phyloP scores from a whole-genome alignment of 2,888 invertebrate species.

The Acronicta alni region DNA sequence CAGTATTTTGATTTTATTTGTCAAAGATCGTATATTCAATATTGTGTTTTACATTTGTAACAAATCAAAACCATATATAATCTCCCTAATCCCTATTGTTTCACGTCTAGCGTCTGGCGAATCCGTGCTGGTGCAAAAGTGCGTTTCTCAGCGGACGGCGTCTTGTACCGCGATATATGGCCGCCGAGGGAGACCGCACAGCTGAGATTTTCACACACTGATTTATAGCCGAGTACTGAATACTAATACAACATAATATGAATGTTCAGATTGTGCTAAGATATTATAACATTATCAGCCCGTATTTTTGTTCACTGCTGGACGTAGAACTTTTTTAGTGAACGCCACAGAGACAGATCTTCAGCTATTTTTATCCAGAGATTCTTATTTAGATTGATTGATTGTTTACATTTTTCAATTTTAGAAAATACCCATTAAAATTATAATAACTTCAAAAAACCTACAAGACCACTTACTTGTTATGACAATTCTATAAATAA shows the following conservation, averaged over 20 bases:
- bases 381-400: too few relatives aligned
- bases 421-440: too few relatives aligned
- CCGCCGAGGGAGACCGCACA: slow-evolving; percentile 79
- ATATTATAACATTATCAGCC: too few relatives aligned
- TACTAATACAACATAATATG: slow-evolving; percentile 68
- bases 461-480: too few relatives aligned
- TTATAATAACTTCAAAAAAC: too few relatives aligned
- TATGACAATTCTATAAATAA: too few relatives aligned
- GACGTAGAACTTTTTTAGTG: too few relatives aligned
- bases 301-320: too few relatives aligned
- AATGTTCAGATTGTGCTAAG: slow-evolving; percentile 37
- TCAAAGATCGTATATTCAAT: background rate
- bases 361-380: too few relatives aligned
- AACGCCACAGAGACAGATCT: too few relatives aligned
- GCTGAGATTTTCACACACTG: slow-evolving; percentile 83
- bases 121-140: slow-evolving; percentile 56
- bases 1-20: too few relatives aligned
- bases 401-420: too few relatives aligned
- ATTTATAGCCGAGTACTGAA: slow-evolving; percentile 82
- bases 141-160: slow-evolving; percentile 71
- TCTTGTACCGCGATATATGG: slow-evolving; percentile 84
- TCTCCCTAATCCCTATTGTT: slow-evolving; percentile 39
- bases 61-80: slow-evolving; percentile 16
- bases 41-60: slow-evolving; percentile 1
- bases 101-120: slow-evolving; percentile 38